Evolutionary conservation across 64 coral and sea anemone species (phyloP).

Genomic region (Orbicella faveolata): DNA sequence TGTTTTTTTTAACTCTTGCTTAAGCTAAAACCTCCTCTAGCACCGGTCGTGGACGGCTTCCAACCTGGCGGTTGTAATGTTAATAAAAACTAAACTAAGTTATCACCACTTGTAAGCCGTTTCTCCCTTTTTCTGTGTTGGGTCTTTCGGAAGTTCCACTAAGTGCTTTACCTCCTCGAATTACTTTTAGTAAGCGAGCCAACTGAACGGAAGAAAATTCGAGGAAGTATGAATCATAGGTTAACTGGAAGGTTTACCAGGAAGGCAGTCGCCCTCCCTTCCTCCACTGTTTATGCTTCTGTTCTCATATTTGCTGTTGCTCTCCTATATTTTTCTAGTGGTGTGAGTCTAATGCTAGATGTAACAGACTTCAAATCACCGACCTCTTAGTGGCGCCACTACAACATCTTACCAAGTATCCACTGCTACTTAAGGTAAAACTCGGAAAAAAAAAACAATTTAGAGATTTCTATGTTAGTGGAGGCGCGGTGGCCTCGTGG

Average conservation of each 20-base stretch:
- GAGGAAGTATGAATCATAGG: background rate
- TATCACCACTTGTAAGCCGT: too few relatives aligned
- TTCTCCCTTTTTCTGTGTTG: too few relatives aligned
- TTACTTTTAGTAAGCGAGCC: background rate
- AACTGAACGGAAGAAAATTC: background rate
- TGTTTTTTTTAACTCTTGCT: too few relatives aligned
- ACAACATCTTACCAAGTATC: constrained; percentile 95
- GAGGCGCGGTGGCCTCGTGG: too few relatives aligned
- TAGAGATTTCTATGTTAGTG: background rate
- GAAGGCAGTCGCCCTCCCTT: too few relatives aligned
- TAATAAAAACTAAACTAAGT: too few relatives aligned
- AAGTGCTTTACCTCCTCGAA: background rate
- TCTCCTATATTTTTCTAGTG: constrained; percentile 55
- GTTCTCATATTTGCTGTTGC: background rate
- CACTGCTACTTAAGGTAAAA: constrained; percentile 88
- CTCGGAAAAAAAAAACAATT: background rate
- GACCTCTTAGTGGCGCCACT: constrained; percentile 92
- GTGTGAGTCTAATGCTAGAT: constrained; percentile 89
- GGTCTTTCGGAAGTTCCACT: too few relatives aligned
- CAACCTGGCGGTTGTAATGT: too few relatives aligned
- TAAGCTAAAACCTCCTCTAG: too few relatives aligned
- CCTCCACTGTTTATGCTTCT: background rate
- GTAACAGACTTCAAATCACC: constrained; percentile 88
- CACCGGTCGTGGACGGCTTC: too few relatives aligned
- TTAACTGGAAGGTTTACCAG: too few relatives aligned